Conservation (phyloP, 2,113 vertebrate species). For the Megaptera novaeangliae region DNA sequence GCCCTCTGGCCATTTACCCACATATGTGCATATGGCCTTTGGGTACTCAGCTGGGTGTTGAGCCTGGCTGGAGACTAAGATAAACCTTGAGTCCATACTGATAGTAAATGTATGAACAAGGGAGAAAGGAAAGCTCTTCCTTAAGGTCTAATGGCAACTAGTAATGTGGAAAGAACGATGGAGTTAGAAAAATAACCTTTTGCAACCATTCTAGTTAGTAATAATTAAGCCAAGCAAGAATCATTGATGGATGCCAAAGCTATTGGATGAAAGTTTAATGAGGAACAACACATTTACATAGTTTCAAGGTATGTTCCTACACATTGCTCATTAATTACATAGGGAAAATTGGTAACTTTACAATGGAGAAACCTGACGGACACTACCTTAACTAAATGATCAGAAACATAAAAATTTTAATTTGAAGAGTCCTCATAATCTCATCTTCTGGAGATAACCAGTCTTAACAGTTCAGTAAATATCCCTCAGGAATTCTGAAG, state of each 20-base stretch:
- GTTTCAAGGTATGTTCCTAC: neutral
- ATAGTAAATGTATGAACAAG: neutral
- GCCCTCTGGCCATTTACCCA: neutral
- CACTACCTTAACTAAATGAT: neutral
- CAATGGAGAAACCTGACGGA: neutral
- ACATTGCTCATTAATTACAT: neutral
- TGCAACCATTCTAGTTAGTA: neutral
- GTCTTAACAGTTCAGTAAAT: neutral
- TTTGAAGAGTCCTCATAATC: neutral
- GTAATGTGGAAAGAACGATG: neutral
- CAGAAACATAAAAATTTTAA: neutral
- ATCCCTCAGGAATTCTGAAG: neutral
- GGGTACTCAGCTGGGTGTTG: neutral
- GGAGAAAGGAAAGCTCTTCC: neutral
- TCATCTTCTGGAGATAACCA: neutral
- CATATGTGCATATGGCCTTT: neutral
- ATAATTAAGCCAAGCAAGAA: neutral
- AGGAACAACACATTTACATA: neutral
- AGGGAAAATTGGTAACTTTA: neutral
- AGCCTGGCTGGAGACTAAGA: neutral
- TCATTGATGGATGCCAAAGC: neutral
- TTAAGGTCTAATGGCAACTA: neutral
- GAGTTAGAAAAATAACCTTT: constrained; percentile 7
- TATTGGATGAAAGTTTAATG: neutral
- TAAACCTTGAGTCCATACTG: neutral